A percentile compares a stretch with the other conserved stretches of the same genome.
These are phyloP conservation scores for Panzeria rudis DNA, from an alignment of 2,888 invertebrate genomes.

Conservation along the genomic window DNA sequence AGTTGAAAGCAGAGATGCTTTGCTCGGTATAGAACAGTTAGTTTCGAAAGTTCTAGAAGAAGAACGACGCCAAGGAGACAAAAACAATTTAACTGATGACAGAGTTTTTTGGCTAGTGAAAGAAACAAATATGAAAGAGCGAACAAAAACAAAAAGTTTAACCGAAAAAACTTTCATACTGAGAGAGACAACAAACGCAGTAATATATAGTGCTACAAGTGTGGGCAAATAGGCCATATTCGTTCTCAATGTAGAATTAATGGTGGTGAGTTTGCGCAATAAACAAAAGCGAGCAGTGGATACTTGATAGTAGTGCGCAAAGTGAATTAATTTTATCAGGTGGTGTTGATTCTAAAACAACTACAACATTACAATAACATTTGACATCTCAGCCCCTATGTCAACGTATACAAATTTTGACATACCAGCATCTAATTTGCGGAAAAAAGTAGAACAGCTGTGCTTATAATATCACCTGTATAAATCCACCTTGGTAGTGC, in stretches of 20 bases:
- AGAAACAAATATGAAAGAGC: not conserved
- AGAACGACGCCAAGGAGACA: not conserved
- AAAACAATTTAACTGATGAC: not conserved
- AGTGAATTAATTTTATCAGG: no score
- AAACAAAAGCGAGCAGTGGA: conserved; percentile 32
- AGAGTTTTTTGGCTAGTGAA: not conserved
- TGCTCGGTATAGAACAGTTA: not conserved
- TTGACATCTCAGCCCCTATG: no score
- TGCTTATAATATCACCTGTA: no score
- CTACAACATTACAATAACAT: no score
- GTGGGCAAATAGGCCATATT: conserved; percentile 68
- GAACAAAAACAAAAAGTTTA: not conserved
- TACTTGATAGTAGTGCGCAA: no score
- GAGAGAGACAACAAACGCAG: conserved; percentile 28
- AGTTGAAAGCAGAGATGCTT: conserved; percentile 50
- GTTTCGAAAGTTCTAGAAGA: conserved; percentile 9
- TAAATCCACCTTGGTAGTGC: no score
- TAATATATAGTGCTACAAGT: conserved; percentile 63
- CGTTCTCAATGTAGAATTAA: conserved; percentile 55
- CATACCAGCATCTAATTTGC: no score
- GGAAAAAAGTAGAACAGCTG: no score
- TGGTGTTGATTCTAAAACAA: no score
- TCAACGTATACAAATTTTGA: conserved; percentile 27
- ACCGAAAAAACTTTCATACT: not conserved
- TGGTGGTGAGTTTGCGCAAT: conserved; percentile 26